Base-by-base conservation (phyloP, 2,113 vertebrate species). In the Lepidothrix coronata region DNA sequence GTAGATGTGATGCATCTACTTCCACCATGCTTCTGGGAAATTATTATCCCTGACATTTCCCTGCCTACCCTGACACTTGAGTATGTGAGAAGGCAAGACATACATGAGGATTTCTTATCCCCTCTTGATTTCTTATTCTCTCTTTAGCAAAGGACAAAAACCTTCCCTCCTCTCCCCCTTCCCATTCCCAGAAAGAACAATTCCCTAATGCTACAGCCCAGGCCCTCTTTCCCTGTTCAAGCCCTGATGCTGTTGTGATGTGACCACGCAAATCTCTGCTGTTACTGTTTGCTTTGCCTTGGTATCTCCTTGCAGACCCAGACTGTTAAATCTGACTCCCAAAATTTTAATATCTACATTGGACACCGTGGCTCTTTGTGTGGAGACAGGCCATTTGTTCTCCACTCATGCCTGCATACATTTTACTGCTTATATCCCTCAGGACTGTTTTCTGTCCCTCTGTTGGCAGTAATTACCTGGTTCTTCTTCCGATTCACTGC, bases 381-480 rank as follows among this genome's bases (percentile, higher is more conserved):
- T 51, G n/a, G n/a, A 74, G 22, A 25, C 10, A 46, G 62, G 14
- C 25, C 28, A 23, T 66, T 70, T 73, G 22, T 41, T 52, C 58
- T 46, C 54, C 41, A 37, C 27, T 57, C 23, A 6, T 8, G 5
- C 35, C 31, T 62, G 39, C 57, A 5, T 19, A 12, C 31, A 11
- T 62, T 85, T 85, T 79, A 59, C 35, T 37, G 10, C n/a, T 88
- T 49, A 7, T 14, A 31, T 12, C 16, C 13, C 25, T 67, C 33
- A 33, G 39, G 44, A 44, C 52, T 24, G n/a, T 43, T 73, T 83
- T 57, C 70, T 62, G 41, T n/a, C 35, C 30, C 43, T 49, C 57
- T 65, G 7, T 19, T 88, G 48, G 19, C 27, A 74, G 39, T 49
- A 75, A 75, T 96, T 95, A 97, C 96, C 96, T 96, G 92, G 79